Percentiles rank a stretch among this genome's conserved stretches.
Evolutionary conservation across 2,888 invertebrate genomes (phyloP).

Genomic region (Sminthurides aquaticus): DNA sequence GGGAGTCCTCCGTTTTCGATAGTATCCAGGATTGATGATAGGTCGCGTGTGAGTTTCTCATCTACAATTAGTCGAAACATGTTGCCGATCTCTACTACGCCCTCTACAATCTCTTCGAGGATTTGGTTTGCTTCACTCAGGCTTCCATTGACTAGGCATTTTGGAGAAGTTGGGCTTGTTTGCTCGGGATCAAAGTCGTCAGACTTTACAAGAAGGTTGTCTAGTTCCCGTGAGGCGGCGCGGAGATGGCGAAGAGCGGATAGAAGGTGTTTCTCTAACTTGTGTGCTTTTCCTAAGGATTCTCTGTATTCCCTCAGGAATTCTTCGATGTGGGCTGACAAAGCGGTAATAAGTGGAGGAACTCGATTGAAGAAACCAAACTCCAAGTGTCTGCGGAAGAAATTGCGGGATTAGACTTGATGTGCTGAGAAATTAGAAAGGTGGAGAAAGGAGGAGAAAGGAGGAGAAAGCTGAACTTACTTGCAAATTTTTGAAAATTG

Average conservation of each 20-base stretch:
- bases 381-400: constrained; percentile 48
- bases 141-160: constrained; percentile 2
- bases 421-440: not conserved
- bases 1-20: constrained; percentile 44
- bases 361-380: constrained; percentile 47
- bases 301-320: constrained; percentile 53
- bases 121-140: constrained; percentile 1
- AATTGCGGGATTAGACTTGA: constrained; percentile 22
- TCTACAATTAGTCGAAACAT: constrained; percentile 41
- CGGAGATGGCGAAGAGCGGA: constrained; percentile 33
- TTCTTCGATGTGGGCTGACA: constrained; percentile 55
- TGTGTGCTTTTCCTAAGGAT: constrained; percentile 31
- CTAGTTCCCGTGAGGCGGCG: constrained; percentile 13
- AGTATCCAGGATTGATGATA: constrained; percentile 36
- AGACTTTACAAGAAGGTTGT: constrained; percentile 9
- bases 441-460: not conserved
- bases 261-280: constrained; percentile 35
- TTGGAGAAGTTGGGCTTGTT: not conserved
- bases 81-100: constrained; percentile 38
- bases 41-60: constrained; percentile 36
- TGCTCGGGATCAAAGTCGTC: not conserved
- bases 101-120: constrained; percentile 35
- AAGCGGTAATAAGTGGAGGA: constrained; percentile 52
- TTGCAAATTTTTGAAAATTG: constrained; percentile 55
- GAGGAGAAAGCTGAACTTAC: constrained; percentile 46